These are phyloP conservation scores for Mesochorus sp. DNA, from an alignment of 2,888 invertebrate species.

Conservation along the genomic window DNA sequence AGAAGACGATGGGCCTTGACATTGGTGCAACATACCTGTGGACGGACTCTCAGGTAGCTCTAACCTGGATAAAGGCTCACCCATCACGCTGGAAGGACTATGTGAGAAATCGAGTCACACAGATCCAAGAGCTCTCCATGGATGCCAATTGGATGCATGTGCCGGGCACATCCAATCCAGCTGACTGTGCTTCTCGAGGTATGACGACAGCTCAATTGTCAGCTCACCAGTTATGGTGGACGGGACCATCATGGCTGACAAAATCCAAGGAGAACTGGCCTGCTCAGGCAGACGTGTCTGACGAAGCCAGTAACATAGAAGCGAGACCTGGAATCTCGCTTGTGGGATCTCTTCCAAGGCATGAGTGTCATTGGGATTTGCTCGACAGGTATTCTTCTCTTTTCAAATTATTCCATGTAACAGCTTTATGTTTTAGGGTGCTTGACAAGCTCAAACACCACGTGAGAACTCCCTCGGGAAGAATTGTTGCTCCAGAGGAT, in stretches of 20 bases:
- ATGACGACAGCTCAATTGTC: not conserved
- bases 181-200: constrained; percentile 40
- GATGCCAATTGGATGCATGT: constrained; percentile 42
- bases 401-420: not conserved
- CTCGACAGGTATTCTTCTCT: not conserved
- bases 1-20: not conserved
- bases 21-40: constrained; percentile 27
- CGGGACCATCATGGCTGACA: not conserved
- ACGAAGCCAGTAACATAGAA: not conserved
- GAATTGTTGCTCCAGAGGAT: not conserved
- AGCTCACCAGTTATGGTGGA: not conserved
- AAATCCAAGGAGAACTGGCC: not conserved
- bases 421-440: not conserved
- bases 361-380: not conserved
- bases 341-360: not conserved
- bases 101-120: constrained; percentile 67
- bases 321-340: not conserved
- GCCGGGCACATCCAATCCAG: constrained; percentile 52
- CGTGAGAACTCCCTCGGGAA: not conserved
- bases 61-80: constrained; percentile 58
- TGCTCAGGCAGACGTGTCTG: not conserved
- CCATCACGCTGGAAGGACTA: constrained; percentile 58
- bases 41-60: constrained; percentile 53
- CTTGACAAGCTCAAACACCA: not conserved
- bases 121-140: constrained; percentile 51